These are phyloP conservation scores for Zaprionus taronus DNA, from an alignment of 1,140 invertebrate genomes.

Conservation along the genomic window DNA sequence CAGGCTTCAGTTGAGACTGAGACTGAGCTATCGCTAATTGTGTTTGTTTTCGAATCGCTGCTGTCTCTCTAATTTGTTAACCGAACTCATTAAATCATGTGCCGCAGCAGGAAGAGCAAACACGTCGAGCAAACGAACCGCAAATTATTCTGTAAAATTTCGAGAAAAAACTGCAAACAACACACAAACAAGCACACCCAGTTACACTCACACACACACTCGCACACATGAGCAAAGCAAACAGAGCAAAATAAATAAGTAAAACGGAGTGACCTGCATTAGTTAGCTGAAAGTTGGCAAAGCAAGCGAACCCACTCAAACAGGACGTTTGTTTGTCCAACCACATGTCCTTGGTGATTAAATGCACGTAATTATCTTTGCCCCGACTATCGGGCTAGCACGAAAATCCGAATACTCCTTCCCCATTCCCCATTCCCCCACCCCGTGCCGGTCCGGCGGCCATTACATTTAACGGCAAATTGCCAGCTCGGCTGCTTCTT, in stretches of 20 bases:
- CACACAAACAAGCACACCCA: slow-evolving; percentile 13
- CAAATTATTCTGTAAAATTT: slow-evolving; percentile 68
- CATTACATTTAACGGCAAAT: slow-evolving; percentile 16
- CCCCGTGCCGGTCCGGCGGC: neutral
- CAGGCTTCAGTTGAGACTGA: neutral
- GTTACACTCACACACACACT: neutral
- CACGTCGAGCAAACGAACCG: slow-evolving; percentile 61
- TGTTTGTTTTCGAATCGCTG: slow-evolving; percentile 17
- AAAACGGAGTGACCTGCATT: slow-evolving; percentile 66
- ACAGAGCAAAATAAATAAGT: slow-evolving; percentile 61
- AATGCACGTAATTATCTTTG: slow-evolving; percentile 63
- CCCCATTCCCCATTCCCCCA: neutral
- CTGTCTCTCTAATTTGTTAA: slow-evolving; percentile 25
- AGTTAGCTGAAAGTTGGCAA: slow-evolving; percentile 68
- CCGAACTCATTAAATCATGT: slow-evolving; percentile 43
- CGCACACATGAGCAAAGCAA: slow-evolving; percentile 28
- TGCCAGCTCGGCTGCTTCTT: slow-evolving; percentile 7
- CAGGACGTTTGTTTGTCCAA: slow-evolving; percentile 29
- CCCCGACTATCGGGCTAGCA: slow-evolving; percentile 32
- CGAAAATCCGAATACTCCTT: slow-evolving; percentile 27
- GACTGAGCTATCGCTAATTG: slow-evolving; percentile 16
- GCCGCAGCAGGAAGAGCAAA: slow-evolving; percentile 21
- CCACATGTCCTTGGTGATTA: slow-evolving; percentile 58
- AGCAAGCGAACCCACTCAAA: slow-evolving; percentile 17
- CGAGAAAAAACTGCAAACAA: slow-evolving; percentile 38